Base-by-base conservation (phyloP, 2,888 invertebrate genomes). In the Hedya salicella region DNA sequence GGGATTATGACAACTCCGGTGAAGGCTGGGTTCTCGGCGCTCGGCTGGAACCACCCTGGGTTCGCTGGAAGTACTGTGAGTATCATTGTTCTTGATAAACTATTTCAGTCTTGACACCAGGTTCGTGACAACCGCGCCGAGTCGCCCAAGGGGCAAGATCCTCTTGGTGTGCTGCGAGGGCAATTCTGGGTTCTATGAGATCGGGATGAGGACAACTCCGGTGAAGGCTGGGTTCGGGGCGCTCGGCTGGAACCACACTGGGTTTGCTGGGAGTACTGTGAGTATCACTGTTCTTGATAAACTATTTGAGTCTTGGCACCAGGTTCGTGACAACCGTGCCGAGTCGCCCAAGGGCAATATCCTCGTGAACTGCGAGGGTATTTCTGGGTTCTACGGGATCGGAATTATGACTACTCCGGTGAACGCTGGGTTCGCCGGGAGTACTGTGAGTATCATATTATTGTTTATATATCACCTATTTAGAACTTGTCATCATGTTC, bases 21-120 rank as follows among this genome's bases (percentile, higher is more conserved):
- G 56, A 95, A 95, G 63, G 94, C 96, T 21, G 97, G 97, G 0
- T 99, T 96, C 85, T 99, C 99, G 0, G 96, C 98, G 5, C 88
- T 99, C 8, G 99, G 99, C 0, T 99, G 98, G 98, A 99, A 99
- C 88, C 98, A 98, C 91, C 99, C 99, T 5, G 99, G 99, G 9
- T 99, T 99, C 92, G 97, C 94, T 21, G 96, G 96, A 1, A 98
- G 98, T 78, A 95, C 97, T 50, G 98, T 96, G 84, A 93, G 94
- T 80, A 62, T 21, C 36, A 36, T 6, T n/a, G n/a, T n/a, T n/a
- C n/a, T n/a, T n/a, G n/a, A n/a, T n/a, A n/a, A n/a, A n/a, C n/a
- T n/a, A n/a, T n/a, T n/a, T n/a, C n/a, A n/a, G n/a, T n/a, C n/a
- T 99, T 62, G 99, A 99, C 80, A 94, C 96, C 0, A 95, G 99